phyloP scores from a whole-genome alignment of 2,888 invertebrate species.

The Phorcus lineatus region DNA sequence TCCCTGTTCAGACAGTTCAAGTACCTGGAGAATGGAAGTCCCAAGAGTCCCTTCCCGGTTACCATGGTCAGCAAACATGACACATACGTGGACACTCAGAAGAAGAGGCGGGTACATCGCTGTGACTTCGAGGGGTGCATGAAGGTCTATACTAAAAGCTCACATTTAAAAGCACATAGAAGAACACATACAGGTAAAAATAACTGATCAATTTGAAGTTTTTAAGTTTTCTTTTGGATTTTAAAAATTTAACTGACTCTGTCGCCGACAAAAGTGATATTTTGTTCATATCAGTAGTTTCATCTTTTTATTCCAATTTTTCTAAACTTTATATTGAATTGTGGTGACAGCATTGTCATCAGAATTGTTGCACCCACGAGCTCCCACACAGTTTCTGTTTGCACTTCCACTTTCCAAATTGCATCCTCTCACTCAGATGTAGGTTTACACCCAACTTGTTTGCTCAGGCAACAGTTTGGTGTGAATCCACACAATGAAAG shows the following conservation, averaged over 20 bases:
- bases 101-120: conserved; percentile 67
- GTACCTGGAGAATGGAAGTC: conserved; percentile 38
- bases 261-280: background rate
- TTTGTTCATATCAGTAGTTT: too few relatives aligned
- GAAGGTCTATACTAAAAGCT: conserved; percentile 81
- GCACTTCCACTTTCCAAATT: too few relatives aligned
- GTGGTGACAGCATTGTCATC: too few relatives aligned
- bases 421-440: too few relatives aligned
- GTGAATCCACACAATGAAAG: too few relatives aligned
- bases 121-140: conserved; percentile 77
- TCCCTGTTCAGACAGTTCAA: conserved; percentile 46
- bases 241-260: background rate
- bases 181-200: conserved; percentile 78
- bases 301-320: too few relatives aligned
- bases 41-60: conserved; percentile 32
- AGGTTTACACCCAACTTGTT: too few relatives aligned
- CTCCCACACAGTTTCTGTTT: too few relatives aligned
- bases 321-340: too few relatives aligned
- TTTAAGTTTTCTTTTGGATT: background rate
- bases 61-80: conserved; percentile 38
- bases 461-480: too few relatives aligned
- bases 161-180: conserved; percentile 80
- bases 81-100: conserved; percentile 50
- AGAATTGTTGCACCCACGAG: too few relatives aligned
- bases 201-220: background rate